Percentiles rank a stretch among this genome's conserved stretches.
Conservation (phyloP, 2,797 vertebrate species). For the Enteromius radiatus region DNA sequence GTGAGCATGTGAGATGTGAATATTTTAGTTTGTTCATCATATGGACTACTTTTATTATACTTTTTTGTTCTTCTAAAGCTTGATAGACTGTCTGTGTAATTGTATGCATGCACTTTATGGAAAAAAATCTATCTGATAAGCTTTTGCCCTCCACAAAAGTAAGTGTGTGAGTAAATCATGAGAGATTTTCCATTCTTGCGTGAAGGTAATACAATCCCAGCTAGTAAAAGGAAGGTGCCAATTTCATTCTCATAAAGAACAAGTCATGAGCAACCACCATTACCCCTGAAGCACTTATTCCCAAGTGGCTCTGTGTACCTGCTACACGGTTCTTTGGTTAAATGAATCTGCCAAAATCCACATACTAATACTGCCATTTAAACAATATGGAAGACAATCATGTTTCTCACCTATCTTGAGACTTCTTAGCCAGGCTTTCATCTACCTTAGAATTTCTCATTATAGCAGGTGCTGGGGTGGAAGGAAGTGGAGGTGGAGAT, state of each 20-base stretch:
- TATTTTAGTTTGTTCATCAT: background rate
- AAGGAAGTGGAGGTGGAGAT: slow-evolving; percentile 89
- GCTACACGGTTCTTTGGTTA: background rate
- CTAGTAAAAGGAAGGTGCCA: background rate
- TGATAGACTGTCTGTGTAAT: background rate
- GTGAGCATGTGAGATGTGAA: background rate
- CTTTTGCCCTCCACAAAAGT: background rate
- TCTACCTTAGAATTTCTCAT: slow-evolving; percentile 83
- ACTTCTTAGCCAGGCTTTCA: slow-evolving; percentile 78
- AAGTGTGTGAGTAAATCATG: background rate
- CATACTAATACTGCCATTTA: slow-evolving; percentile 11
- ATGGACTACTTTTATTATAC: background rate
- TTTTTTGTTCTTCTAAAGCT: background rate
- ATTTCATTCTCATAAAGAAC: background rate
- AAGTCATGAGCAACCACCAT: background rate
- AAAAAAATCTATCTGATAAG: background rate
- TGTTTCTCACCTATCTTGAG: slow-evolving; percentile 85
- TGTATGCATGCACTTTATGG: background rate
- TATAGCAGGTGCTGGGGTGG: slow-evolving; percentile 87
- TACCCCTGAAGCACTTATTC: background rate
- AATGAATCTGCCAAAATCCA: background rate
- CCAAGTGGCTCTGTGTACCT: background rate
- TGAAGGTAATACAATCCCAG: slow-evolving; percentile 2
- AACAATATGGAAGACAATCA: background rate
- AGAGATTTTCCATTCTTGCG: background rate